Evolutionary conservation across 2,797 vertebrate species (phyloP).

Genomic region (Enteromius radiatus): DNA sequence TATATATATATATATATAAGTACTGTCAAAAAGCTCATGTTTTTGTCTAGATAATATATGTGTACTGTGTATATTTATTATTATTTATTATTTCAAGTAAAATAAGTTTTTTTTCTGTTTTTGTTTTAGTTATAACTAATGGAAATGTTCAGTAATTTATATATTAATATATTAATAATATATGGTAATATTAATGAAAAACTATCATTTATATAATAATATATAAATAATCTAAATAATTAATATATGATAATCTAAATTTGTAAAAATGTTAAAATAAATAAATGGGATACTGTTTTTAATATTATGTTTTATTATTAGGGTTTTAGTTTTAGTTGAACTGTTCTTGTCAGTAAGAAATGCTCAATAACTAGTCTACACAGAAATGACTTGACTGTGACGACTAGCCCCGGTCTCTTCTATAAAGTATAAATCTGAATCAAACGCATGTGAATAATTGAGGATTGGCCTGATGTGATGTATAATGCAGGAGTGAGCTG

Average conservation of each 20-base stretch:
- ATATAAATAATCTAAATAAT: neutral
- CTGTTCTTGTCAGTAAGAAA: neutral
- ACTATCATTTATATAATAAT: neutral
- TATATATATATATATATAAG: too few species aligned
- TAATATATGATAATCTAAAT: neutral
- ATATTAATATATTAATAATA: neutral
- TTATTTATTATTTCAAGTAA: too few species aligned
- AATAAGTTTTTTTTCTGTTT: too few species aligned
- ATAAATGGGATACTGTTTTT: neutral
- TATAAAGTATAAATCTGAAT: neutral
- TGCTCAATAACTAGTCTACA: neutral
- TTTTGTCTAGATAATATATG: too few species aligned
- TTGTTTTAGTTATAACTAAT: too few species aligned
- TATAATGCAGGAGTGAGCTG: conserved; percentile 13
- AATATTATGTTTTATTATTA: neutral
- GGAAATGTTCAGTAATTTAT: too few species aligned
- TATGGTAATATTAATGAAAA: neutral
- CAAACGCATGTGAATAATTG: neutral
- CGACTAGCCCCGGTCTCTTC: neutral
- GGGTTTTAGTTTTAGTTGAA: neutral
- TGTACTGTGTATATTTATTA: too few species aligned
- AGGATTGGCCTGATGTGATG: neutral
- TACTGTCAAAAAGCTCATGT: too few species aligned
- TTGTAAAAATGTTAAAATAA: neutral
- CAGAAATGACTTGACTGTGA: neutral